Evolutionary conservation across 2,797 vertebrate genomes (phyloP).

Genomic region (Syndactyla subalaris): DNA sequence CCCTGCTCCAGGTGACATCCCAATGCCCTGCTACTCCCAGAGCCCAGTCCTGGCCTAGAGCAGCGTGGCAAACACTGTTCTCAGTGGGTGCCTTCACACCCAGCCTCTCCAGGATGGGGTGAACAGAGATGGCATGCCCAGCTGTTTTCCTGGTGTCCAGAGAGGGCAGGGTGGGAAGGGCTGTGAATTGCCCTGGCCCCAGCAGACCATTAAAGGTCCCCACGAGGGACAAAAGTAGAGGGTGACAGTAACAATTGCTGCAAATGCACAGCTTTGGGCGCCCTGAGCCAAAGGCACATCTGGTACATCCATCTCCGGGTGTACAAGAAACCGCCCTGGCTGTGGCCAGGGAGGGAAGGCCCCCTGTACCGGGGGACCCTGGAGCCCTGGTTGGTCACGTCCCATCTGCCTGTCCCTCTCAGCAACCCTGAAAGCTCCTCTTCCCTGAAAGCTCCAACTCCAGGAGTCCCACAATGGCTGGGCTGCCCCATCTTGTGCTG

Average conservation of each 20-base stretch:
- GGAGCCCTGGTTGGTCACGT: neutral
- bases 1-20: neutral
- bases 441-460: neutral
- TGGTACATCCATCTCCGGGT: conserved; percentile 19
- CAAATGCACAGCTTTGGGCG: neutral
- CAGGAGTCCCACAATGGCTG: neutral
- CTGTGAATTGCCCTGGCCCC: fast-evolving
- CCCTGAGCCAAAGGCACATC: conserved; percentile 32
- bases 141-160: neutral
- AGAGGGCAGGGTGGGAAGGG: neutral
- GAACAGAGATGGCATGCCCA: neutral
- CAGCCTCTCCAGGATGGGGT: fast-evolving
- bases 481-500: neutral
- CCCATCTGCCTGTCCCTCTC: neutral
- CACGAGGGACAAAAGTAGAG: neutral
- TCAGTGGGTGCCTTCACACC: fast-evolving
- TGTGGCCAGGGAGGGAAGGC: neutral
- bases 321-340: neutral
- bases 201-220: neutral
- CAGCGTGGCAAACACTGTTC: neutral
- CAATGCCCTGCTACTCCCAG: too few relatives aligned
- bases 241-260: conserved; percentile 7
- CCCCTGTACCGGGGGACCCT: neutral
- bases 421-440: neutral
- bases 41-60: neutral